Base-by-base conservation (phyloP, 2,113 vertebrate species). In the Saccopteryx leptura region DNA sequence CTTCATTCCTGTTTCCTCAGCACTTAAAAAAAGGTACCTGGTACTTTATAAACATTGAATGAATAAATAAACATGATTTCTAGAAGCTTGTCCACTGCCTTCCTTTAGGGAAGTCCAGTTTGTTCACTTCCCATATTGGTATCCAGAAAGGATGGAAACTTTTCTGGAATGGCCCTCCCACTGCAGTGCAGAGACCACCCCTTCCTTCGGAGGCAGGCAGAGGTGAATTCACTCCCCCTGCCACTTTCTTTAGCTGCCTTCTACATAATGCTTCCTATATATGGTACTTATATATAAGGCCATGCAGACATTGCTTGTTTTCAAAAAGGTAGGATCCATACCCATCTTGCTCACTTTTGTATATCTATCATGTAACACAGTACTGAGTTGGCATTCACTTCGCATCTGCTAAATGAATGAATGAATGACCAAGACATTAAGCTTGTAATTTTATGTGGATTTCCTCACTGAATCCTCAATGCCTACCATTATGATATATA, bases 141-240 rank as follows among this genome's bases (percentile, higher is more conserved):
- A 4, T 80, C 75, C n/a, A 33, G 9, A 56, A 60, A 93, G 69
- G 24, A 50, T 13, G 24, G 52, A 63, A 1, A 7, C 15, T 66
- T 14, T n/a, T 14, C 58, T 19, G 23, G 71, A 12, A 12, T 10
- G 12, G 17, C 5, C 56, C 26, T 23, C 33, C 9, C 9, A 11
- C 39, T 1, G 14, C 12, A 10, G 31, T 0, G 7, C 2, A 17
- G 33, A 7, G 18, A 15, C 61, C 0, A 1, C 4, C 14, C 48
- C 68, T 7, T 58, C 8, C 13, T 52, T 71, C 56, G 63, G 10
- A 81, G 75, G 13, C 19, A 54, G 66, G 52, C n/a, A 46, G 52
- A 60, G n/a, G 14, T 9, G 9, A 18, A 17, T 9, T 78, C 17
- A 50, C 75, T 56, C 21, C 61, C 26, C 87, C 71, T 56, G 65